Base-by-base conservation (phyloP, 2,797 vertebrate species). In the Rhadinocentrus ornatus region DNA sequence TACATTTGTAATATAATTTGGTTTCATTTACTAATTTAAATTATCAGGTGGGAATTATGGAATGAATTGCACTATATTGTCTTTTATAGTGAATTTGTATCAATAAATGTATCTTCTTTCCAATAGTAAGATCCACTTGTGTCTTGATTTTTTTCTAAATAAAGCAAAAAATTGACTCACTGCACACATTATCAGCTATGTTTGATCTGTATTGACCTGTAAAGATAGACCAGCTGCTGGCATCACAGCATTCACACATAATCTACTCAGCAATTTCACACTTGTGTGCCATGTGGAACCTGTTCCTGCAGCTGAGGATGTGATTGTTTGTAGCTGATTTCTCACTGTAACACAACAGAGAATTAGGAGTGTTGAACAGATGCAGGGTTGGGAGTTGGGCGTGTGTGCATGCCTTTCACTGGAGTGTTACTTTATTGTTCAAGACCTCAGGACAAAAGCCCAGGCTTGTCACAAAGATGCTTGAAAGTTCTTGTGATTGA, bases 211-310 rank as follows among this genome's bases (percentile, higher is more conserved):
- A 81, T 82, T 75, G 85, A 86, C 76, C 77, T 71, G 73, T 64
- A 58, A 77, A 83, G 72, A 86, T 53, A 73, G 73, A 65, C 64
- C 69, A 74, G 78, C 78, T 72, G 75, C 70, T 80, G 71, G 77
- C 69, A 73, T 71, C 78, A 56, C 57, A 69, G 69, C 67, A 16
- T 73, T 78, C 56, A 3, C 77, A 52, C 77, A 74, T 83, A 79
- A 89, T 87, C 83, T 77, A 75, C 81, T 88, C 85, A 76, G 76
- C 86, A 82, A 89, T 89, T 86, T 91, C 88, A 88, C 87, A 88
- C 84, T 69, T 24, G 31, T 54, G 73, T 71, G 77, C 72, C 81
- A 69, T 64, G 79, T 79, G 74, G 73, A 85, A 78, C 59, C 6
- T 31, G 44, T 44, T 60, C 34, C 48, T 48, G 75, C 60, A 57